Conservation (phyloP, 2,888 invertebrate genomes). For the Watsonalla cultraria region DNA sequence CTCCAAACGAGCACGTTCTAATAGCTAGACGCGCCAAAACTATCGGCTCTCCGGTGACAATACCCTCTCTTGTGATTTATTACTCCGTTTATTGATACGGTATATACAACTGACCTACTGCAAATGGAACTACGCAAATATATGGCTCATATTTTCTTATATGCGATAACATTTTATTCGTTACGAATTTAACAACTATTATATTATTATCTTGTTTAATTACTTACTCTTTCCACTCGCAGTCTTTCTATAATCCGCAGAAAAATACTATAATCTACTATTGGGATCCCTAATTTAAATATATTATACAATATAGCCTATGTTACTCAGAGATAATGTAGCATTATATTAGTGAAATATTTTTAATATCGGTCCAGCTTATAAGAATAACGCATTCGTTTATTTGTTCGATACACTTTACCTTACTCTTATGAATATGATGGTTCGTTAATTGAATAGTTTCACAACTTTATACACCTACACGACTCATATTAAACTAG, state of each 20-base stretch:
- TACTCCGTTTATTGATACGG: constrained; percentile 12
- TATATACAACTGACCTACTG: neutral
- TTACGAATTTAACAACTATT: neutral
- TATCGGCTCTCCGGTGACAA: constrained; percentile 25
- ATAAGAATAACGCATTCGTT: too few species aligned
- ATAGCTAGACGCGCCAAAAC: constrained; percentile 30
- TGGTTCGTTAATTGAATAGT: neutral
- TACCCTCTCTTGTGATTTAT: constrained; percentile 20
- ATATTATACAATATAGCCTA: too few species aligned
- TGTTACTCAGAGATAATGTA: too few species aligned
- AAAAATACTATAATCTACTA: too few species aligned
- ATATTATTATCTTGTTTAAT: too few species aligned
- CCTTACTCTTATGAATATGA: neutral
- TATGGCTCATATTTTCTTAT: neutral
- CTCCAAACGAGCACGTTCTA: constrained; percentile 43
- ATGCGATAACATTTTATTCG: neutral
- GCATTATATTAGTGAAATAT: too few species aligned
- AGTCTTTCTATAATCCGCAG: too few species aligned
- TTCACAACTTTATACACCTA: constrained; percentile 20
- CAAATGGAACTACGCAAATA: neutral
- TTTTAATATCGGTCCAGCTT: too few species aligned
- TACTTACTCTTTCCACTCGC: too few species aligned
- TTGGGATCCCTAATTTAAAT: too few species aligned
- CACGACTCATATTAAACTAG: constrained; percentile 44
- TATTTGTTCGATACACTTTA: too few species aligned